Base-by-base conservation (phyloP, 2,888 invertebrate genomes). In the Xylota sylvarum region DNA sequence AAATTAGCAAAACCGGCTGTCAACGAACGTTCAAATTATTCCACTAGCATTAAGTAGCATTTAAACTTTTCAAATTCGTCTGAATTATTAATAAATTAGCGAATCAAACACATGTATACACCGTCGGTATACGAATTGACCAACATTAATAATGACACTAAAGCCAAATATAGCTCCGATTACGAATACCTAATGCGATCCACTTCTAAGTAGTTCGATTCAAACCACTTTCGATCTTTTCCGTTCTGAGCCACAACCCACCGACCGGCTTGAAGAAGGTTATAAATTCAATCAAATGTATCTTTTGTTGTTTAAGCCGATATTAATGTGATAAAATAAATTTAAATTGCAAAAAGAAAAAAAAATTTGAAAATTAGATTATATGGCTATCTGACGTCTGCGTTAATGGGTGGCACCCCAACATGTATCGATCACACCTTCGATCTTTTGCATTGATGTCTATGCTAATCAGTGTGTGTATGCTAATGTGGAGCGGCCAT, bases 401-500 rank as follows among this genome's bases (percentile, higher is more conserved):
- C 17, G 40, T 52, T 62, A 50, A 73, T 56, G 35, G 52, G 27
- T 43, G 74, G 32, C 35, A 55, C 43, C 17, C 52, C n/a, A 32
- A 19, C 48, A 30, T 19, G 19, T 67, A 30, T 48, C 46, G 40
- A 58, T 65, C 65, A 37, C 56, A 76, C 67, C 48, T 48, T 19
- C 46, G 32, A 30, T 60, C 32, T 48, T 48, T 14, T 43, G 37
- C n/a, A 60, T 58, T 69, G 58, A 35, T 35, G n/a, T n/a, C 7
- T 73, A 62, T 73, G 50, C n/a, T 72, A 72, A 72, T 72, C 23
- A 43, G 7, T 32, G 30, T 46, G n/a, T 58, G 27, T 67, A 58
- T 67, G 40, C 46, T 40, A 67, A 77, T 76, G 14, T 6, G 52
- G 50, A 50, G 32, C 19, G 35, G 46, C 14, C 7, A 35, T 10